Percentiles rank a stretch among this genome's conserved stretches.
Evolutionary conservation across 2,888 invertebrate species (phyloP).

Genomic region (Drosophila nr. medialis): DNA sequence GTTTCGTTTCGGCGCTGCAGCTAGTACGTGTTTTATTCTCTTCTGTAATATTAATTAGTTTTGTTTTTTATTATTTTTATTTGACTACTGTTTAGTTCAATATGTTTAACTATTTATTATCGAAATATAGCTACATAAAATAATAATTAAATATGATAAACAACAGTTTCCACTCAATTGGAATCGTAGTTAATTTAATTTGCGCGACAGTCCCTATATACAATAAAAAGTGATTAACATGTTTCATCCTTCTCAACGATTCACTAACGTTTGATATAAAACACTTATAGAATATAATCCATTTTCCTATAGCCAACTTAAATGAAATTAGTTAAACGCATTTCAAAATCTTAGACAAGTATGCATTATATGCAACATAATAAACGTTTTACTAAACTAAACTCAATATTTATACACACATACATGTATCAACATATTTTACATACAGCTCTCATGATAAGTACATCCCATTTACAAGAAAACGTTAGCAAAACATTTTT

Average conservation of each 20-base stretch:
- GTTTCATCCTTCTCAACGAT: slow-evolving; percentile 48
- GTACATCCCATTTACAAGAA: slow-evolving; percentile 22
- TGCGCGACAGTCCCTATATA: slow-evolving; percentile 69
- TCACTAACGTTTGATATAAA: slow-evolving; percentile 46
- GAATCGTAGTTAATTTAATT: slow-evolving; percentile 74
- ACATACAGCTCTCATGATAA: slow-evolving; percentile 28
- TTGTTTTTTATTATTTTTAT: slow-evolving; percentile 65
- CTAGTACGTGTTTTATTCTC: slow-evolving; percentile 24
- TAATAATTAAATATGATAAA: slow-evolving; percentile 53
- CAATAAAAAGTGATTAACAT: slow-evolving; percentile 67
- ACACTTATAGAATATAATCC: slow-evolving; percentile 65
- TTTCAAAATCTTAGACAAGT: slow-evolving; percentile 74
- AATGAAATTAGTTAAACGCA: slow-evolving; percentile 72
- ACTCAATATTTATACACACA: slow-evolving; percentile 38
- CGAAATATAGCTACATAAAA: slow-evolving; percentile 72
- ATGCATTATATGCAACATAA: slow-evolving; percentile 42
- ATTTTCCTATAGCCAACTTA: slow-evolving; percentile 73
- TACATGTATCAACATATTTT: slow-evolving; percentile 21
- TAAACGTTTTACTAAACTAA: slow-evolving; percentile 51
- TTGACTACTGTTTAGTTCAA: slow-evolving; percentile 77
- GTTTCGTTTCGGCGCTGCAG: slow-evolving; percentile 25
- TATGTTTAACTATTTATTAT: slow-evolving; percentile 78
- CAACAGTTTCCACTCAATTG: slow-evolving; percentile 42
- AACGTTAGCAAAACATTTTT: slow-evolving; percentile 49
- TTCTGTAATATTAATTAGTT: slow-evolving; percentile 72